These are phyloP conservation scores for Puntigrus tetrazona DNA, from an alignment of 2,113 vertebrate species.

Conservation along the genomic window DNA sequence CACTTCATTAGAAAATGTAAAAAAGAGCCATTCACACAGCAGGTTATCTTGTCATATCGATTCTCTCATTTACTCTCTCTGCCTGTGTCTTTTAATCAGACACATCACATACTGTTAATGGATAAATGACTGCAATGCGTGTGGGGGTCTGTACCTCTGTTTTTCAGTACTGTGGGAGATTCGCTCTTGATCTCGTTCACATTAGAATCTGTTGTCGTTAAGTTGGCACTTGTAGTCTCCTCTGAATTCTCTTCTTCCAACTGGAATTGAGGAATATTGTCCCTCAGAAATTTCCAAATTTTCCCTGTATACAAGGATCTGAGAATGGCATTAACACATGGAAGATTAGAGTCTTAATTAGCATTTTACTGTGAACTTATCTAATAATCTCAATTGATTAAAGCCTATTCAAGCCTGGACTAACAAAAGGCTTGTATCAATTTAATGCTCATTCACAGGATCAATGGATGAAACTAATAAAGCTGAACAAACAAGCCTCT, in stretches of 20 bases:
- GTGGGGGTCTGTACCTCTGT: slow-evolving; percentile 34
- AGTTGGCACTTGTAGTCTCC: slow-evolving; percentile 46
- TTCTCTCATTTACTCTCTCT: slow-evolving; percentile 2
- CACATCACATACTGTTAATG: background rate
- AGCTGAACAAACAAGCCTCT: slow-evolving; percentile 8
- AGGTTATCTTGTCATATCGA: background rate
- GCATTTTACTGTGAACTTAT: background rate
- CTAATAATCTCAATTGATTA: slow-evolving; percentile 18
- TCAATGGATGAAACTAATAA: slow-evolving; percentile 21
- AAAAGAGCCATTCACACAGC: slow-evolving; percentile 21
- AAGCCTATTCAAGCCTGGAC: slow-evolving; percentile 15
- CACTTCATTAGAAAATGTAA: background rate
- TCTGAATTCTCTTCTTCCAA: slow-evolving; percentile 65
- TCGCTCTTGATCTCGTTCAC: slow-evolving; percentile 60
- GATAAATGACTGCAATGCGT: background rate
- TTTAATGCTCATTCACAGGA: slow-evolving; percentile 28
- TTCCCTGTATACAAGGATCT: slow-evolving; percentile 73
- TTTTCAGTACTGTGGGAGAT: slow-evolving; percentile 58
- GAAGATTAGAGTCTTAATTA: slow-evolving; percentile 10
- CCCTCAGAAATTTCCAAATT: slow-evolving; percentile 84
- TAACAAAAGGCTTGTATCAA: slow-evolving; percentile 4
- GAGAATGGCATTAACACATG: slow-evolving; percentile 43
- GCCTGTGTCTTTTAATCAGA: slow-evolving; percentile 22
- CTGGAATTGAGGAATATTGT: slow-evolving; percentile 79
- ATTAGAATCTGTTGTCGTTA: slow-evolving; percentile 57